Conservation (phyloP, 2,797 vertebrate species). For the Morus bassanus region DNA sequence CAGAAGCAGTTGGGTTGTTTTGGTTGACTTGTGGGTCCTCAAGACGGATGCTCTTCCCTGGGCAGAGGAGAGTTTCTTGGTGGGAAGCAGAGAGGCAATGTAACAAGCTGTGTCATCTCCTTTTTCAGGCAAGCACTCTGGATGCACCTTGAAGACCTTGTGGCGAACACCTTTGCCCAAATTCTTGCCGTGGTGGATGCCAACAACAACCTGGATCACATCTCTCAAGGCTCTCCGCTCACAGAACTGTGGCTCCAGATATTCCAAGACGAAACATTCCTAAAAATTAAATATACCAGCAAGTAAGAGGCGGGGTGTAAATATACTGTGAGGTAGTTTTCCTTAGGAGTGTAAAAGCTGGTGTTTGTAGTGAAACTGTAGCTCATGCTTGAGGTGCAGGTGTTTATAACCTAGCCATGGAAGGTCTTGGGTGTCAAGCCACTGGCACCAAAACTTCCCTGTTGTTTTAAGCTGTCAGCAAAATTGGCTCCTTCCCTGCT, state of each 20-base stretch:
- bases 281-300: constrained; percentile 8
- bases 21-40: not conserved
- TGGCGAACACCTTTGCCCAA: constrained; percentile 24
- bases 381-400: not conserved
- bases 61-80: not conserved
- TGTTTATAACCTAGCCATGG: no score
- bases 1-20: not conserved
- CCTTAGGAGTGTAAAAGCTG: not conserved
- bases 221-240: not conserved
- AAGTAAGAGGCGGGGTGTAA: not conserved
- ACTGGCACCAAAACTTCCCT: not conserved
- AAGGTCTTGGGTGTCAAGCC: not conserved
- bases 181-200: constrained; percentile 49
- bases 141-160: constrained; percentile 14
- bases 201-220: constrained; percentile 45
- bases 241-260: constrained; percentile 31
- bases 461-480: not conserved
- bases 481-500: not conserved
- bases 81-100: not conserved
- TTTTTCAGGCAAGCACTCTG: constrained; percentile 5
- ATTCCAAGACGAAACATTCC: constrained; percentile 28
- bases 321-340: not conserved
- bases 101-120: not conserved
- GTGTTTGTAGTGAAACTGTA: not conserved
- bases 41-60: no score